These are phyloP conservation scores for Ptychoptera albimana DNA, from an alignment of 2,888 invertebrate species.

Conservation along the genomic window DNA sequence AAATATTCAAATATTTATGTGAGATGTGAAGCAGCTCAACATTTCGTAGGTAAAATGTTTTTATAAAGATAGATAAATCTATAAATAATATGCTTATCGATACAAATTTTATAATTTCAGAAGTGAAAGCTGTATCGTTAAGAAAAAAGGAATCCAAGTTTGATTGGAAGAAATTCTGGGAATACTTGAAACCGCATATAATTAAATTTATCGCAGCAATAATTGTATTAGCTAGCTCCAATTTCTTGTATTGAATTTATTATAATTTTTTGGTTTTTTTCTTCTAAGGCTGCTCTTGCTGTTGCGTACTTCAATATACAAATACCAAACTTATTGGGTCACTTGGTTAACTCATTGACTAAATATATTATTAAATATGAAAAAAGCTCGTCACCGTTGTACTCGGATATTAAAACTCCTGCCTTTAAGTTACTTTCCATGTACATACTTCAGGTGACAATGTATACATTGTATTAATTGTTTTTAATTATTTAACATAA, in stretches of 20 bases:
- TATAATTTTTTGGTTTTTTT: conserved; percentile 8
- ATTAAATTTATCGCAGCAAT: conserved; percentile 64
- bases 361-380: conserved; percentile 35
- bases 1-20: too few species aligned
- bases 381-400: conserved; percentile 25
- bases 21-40: too few species aligned
- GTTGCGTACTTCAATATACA: conserved; percentile 81
- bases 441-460: conserved; percentile 22
- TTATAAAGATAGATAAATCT: too few species aligned
- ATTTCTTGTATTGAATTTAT: neutral
- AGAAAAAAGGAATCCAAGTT: conserved; percentile 40
- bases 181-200: conserved; percentile 58
- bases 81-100: too few species aligned
- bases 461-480: conserved; percentile 3
- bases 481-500: neutral
- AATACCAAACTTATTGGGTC: conserved; percentile 72
- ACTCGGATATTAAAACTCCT: conserved; percentile 24
- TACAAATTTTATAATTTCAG: too few species aligned
- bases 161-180: conserved; percentile 61
- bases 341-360: conserved; percentile 62
- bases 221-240: conserved; percentile 34
- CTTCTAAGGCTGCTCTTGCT: conserved; percentile 64
- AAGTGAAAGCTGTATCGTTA: too few species aligned
- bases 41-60: too few species aligned
- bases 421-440: conserved; percentile 24